Evolutionary conservation across 2,113 vertebrate genomes (phyloP), one percentile per base, ranked within the genome.

Genomic region (Sinocyclocheilus grahami): DNA sequence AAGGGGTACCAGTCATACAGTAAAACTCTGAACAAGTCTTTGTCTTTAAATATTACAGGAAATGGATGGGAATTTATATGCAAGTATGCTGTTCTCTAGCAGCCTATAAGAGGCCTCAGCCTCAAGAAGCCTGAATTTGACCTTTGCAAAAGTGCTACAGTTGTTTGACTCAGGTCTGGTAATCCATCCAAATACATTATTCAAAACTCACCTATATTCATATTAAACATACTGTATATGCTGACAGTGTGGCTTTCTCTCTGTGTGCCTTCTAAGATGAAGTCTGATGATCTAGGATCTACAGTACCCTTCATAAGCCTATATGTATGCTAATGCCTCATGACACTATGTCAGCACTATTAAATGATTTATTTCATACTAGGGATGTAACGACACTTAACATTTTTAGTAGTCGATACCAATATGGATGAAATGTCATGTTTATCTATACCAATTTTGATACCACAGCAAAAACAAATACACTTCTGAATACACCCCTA

Each of bases 301-400:
- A 33, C 14, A 39, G 3, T 72, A 39, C 33, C 55, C 55, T 39
- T 79, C 53, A 79, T 51, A 51, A 65, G 37, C n/a, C 60, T 42
- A 63, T 81, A 51, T 82, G 63, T 82, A 69, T 82, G 80, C 80
- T 48, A 69, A 82, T 33, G 10, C 46, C 14, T 82, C 18, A 27
- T 51, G 79, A 65, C 58, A 81, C n/a, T 13, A 79, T 13, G 20
- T 65, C 60, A 69, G 60, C 80, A 51, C 24, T 51, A 48, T 69
- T 82, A 33, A 69, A 82, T 67, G 16, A 69, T 14, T 60, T 30
- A 11, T 51, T 77, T 48, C n/a, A 62, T 62, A 42, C 5, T 22
- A 80, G 42, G 74, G n/a, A 24, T 7, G 33, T 55, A 51, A 78
- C 8, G 3, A 76, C 42, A 75, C 42, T 33, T 2, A 77, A 30